phyloP scores from a whole-genome alignment of 2,797 vertebrate genomes.

The Spea hammondii region DNA sequence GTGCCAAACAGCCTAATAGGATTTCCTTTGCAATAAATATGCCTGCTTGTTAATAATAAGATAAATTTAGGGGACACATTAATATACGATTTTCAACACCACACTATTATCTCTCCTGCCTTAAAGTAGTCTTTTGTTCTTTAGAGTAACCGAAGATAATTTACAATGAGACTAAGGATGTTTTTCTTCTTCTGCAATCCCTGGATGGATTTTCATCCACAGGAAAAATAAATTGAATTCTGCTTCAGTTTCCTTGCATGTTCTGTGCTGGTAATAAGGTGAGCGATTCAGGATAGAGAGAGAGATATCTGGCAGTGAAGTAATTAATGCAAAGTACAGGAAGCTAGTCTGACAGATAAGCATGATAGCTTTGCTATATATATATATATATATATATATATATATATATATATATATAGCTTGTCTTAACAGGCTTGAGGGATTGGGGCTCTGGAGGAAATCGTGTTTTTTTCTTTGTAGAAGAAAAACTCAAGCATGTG shows the following conservation, averaged over 20 bases:
- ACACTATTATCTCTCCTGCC: conserved; percentile 1
- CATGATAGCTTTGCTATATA: conserved; percentile 51
- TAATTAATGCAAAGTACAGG: conserved; percentile 60
- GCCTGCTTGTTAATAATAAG: background rate
- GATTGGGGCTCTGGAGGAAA: conserved; percentile 46
- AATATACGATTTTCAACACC: background rate
- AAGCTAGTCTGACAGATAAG: conserved; percentile 53
- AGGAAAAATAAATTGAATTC: conserved; percentile 29
- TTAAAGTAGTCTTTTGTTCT: background rate
- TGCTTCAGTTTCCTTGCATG: conserved; percentile 8
- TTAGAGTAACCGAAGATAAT: background rate
- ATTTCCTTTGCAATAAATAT: background rate
- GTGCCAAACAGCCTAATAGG: background rate
- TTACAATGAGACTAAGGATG: background rate
- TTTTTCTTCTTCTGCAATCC: background rate
- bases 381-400: too few species aligned
- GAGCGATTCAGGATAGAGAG: conserved; percentile 6
- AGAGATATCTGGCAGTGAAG: conserved; percentile 42
- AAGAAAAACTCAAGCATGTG: conserved; percentile 23
- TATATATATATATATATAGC: conserved; percentile 22
- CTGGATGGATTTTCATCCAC: conserved; percentile 20
- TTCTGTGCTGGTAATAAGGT: conserved; percentile 43
- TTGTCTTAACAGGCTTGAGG: conserved; percentile 56
- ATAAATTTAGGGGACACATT: conserved; percentile 3
- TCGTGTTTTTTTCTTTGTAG: conserved; percentile 12